Percentiles rank a stretch among this genome's conserved stretches.
Evolutionary conservation across 2,797 vertebrate genomes (phyloP).

Genomic region (Caiman crocodilus): DNA sequence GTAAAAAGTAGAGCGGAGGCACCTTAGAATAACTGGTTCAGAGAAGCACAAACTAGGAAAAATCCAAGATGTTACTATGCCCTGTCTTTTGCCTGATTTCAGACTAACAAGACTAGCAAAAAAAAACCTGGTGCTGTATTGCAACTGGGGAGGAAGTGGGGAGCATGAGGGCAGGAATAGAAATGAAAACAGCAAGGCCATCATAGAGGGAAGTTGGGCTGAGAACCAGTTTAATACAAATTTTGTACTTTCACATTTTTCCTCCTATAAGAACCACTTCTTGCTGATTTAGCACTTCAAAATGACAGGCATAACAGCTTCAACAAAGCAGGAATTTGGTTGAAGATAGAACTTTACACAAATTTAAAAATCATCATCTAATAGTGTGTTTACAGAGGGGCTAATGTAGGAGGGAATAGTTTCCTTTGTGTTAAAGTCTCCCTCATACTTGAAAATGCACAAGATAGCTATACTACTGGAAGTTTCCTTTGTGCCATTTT

Average conservation of each 20-base stretch:
- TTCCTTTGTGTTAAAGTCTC: not conserved
- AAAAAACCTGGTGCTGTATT: too few species aligned
- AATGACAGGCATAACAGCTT: not conserved
- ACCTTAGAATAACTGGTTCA: too few species aligned
- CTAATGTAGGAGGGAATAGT: not conserved
- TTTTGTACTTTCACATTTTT: not conserved
- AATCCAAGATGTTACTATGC: too few species aligned
- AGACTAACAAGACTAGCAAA: too few species aligned
- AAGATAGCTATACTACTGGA: not conserved
- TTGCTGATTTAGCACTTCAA: not conserved
- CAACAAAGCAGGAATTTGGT: not conserved
- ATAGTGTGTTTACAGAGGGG: not conserved
- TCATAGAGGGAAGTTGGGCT: not conserved
- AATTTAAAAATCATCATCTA: not conserved
- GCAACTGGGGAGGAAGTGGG: constrained; percentile 8
- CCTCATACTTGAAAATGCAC: not conserved
- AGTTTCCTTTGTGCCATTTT: not conserved
- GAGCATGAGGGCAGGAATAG: constrained; percentile 49
- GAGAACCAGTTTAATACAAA: constrained; percentile 11
- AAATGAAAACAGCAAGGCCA: constrained; percentile 1
- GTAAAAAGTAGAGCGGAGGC: not conserved
- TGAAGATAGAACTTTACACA: not conserved
- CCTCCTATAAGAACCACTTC: not conserved
- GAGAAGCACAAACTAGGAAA: too few species aligned
- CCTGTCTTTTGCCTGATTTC: too few species aligned